Percentiles rank a stretch among this genome's conserved stretches.
These are phyloP conservation scores for Caiman crocodilus DNA, from an alignment of 2,797 vertebrate genomes.

Conservation along the genomic window DNA sequence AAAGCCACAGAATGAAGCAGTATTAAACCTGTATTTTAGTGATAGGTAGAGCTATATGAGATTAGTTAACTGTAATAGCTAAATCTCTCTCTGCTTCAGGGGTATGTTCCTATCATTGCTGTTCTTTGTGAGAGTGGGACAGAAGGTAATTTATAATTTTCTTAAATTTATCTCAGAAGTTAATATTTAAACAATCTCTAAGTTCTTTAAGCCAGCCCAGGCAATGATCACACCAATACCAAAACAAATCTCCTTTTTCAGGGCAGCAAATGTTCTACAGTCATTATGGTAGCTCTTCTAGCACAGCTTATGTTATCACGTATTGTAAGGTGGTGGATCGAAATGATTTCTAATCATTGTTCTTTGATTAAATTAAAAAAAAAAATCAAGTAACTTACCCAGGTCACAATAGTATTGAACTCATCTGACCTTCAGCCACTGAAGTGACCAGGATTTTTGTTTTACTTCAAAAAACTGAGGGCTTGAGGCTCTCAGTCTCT, in stretches of 20 bases:
- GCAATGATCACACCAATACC: conserved; percentile 57
- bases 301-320: conserved; percentile 19
- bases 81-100: conserved; percentile 13
- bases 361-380: conserved; percentile 27
- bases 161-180: conserved; percentile 35
- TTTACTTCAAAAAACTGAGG: neutral
- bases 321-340: neutral
- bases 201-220: conserved; percentile 54
- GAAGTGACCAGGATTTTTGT: neutral
- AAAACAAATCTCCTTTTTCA: conserved; percentile 32
- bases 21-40: neutral
- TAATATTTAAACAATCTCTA: conserved; percentile 20
- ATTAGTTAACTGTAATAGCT: neutral
- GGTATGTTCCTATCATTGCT: neutral
- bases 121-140: neutral
- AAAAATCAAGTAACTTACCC: neutral
- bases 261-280: neutral
- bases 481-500: neutral
- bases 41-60: rapidly evolving
- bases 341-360: conserved; percentile 32
- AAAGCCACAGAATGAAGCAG: neutral
- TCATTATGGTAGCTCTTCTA: conserved; percentile 32
- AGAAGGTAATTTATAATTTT: conserved; percentile 49
- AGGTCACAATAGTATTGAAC: neutral
- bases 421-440: neutral